Evolutionary conservation across 2,888 invertebrate species (phyloP).

Genomic region (Andrena minutula): DNA sequence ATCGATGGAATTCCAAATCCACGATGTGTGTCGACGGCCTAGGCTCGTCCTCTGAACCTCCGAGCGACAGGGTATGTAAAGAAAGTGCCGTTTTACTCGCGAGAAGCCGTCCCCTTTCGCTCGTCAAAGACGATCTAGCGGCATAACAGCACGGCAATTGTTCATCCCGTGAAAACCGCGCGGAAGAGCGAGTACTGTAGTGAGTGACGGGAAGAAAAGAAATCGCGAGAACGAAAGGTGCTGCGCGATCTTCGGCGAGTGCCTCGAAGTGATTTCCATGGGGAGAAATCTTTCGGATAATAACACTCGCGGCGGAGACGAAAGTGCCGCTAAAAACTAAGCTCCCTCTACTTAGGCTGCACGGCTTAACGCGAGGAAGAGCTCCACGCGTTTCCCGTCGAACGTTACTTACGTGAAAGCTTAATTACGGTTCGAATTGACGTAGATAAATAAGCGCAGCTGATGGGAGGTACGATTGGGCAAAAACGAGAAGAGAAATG

Average conservation of each 20-base stretch:
- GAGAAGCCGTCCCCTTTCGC: conserved; percentile 17
- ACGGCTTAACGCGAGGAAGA: background rate
- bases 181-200: background rate
- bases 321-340: conserved; percentile 34
- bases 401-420: conserved; percentile 5
- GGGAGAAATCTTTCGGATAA: conserved; percentile 53
- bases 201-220: conserved; percentile 34
- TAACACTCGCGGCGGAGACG: conserved; percentile 26
- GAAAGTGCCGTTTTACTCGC: conserved; percentile 60
- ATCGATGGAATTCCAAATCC: conserved; percentile 1
- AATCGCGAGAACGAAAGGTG: conserved; percentile 6
- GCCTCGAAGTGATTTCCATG: conserved; percentile 37
- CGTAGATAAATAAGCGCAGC: too few species aligned
- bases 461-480: too few species aligned
- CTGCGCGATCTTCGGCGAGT: background rate
- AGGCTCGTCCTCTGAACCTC: conserved; percentile 10
- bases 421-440: background rate
- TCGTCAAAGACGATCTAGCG: conserved; percentile 1
- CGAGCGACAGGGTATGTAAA: conserved; percentile 15
- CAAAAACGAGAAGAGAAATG: too few species aligned
- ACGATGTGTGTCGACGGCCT: conserved; percentile 9
- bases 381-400: background rate
- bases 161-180: background rate
- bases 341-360: too few species aligned
- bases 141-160: background rate